Conservation (phyloP, 2,888 invertebrate species). For the Polia nebulosa region DNA sequence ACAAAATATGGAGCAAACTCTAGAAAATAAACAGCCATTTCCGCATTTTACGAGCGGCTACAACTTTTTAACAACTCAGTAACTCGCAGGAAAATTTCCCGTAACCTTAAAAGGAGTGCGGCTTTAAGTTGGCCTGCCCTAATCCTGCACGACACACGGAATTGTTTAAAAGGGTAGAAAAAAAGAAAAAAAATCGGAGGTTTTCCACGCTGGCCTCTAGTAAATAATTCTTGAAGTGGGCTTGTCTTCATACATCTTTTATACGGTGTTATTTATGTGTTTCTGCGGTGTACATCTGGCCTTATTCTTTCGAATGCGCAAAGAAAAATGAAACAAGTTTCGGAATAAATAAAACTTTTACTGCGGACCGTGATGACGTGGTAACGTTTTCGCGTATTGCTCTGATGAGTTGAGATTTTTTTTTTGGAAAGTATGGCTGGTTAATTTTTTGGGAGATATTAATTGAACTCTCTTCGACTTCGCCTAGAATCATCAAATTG, state of each 20-base stretch:
- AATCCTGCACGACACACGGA: conserved; percentile 56
- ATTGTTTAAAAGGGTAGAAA: conserved; percentile 62
- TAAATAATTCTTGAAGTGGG: conserved; percentile 79
- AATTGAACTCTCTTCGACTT: no score
- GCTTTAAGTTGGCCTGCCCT: conserved; percentile 46
- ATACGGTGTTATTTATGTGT: conserved; percentile 80
- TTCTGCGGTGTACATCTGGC: conserved; percentile 69
- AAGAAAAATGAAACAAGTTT: conserved; percentile 89
- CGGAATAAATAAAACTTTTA: conserved; percentile 88
- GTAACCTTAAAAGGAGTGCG: conserved; percentile 44
- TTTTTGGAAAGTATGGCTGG: background rate
- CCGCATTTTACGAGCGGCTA: conserved; percentile 39
- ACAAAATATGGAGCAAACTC: conserved; percentile 49
- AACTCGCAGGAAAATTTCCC: conserved; percentile 40
- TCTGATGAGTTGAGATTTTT: conserved; percentile 65
- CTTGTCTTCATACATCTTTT: conserved; percentile 81
- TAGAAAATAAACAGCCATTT: conserved; percentile 46
- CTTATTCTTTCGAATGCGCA: conserved; percentile 75
- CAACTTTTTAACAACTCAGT: conserved; percentile 55
- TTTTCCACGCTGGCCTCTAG: conserved; percentile 40
- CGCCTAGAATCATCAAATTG: no score
- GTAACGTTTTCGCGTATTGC: conserved; percentile 77
- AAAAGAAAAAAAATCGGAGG: conserved; percentile 57
- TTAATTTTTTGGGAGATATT: background rate
- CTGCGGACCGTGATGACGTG: conserved; percentile 80